Conservation (phyloP, 2,888 invertebrate species). For the Papilio protenor region DNA sequence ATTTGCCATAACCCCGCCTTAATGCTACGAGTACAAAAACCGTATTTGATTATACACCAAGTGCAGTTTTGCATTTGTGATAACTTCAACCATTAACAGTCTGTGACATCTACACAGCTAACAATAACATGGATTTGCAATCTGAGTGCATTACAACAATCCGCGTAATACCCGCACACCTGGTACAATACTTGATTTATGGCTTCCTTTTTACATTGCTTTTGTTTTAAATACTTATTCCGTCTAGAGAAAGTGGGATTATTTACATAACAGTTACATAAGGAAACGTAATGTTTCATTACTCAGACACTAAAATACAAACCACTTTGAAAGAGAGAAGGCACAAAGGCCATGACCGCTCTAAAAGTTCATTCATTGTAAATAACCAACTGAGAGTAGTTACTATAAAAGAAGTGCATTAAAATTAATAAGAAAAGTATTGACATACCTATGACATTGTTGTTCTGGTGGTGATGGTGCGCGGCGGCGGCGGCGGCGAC, state of each 20-base stretch:
- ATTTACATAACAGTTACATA: not conserved
- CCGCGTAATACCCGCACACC: not conserved
- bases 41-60: not conserved
- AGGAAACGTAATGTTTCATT: not conserved
- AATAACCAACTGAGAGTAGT: not conserved
- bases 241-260: not conserved
- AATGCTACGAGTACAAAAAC: not conserved
- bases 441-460: slow-evolving; percentile 84
- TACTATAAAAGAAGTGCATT: not conserved
- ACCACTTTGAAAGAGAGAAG: not conserved
- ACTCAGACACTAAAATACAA: not conserved
- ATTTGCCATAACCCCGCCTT: too few species aligned
- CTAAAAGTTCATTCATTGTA: not conserved
- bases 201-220: not conserved
- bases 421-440: not conserved
- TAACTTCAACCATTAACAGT: not conserved
- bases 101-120: slow-evolving; percentile 8
- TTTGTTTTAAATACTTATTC: slow-evolving; percentile 8
- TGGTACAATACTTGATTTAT: slow-evolving; percentile 2
- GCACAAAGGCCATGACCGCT: not conserved
- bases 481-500: slow-evolving; percentile 86
- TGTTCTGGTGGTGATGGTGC: slow-evolving; percentile 85
- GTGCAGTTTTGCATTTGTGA: not conserved
- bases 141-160: not conserved
- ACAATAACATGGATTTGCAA: not conserved